These are phyloP conservation scores for Heteromyza rotundicornis DNA, from an alignment of 2,888 invertebrate genomes.

Conservation along the genomic window DNA sequence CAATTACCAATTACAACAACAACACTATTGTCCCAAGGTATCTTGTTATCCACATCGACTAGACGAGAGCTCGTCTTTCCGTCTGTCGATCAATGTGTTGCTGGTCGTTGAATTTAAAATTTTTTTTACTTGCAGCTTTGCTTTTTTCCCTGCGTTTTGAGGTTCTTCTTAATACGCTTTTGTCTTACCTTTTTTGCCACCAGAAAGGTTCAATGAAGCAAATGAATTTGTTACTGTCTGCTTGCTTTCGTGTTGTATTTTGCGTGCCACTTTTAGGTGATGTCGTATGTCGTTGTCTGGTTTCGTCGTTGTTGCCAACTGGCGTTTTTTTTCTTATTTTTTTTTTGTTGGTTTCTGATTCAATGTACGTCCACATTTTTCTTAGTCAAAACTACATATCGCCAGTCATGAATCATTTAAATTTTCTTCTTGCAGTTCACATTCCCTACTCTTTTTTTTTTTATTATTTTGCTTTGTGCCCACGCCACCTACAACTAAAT, in stretches of 20 bases:
- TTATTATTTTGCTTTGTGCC: no score
- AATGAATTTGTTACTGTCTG: neutral
- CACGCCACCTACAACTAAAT: no score
- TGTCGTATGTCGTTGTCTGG: no score
- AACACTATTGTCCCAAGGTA: neutral
- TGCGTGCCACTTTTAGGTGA: no score
- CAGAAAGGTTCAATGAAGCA: neutral
- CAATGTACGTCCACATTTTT: no score
- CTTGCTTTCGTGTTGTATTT: no score
- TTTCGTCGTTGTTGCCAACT: neutral
- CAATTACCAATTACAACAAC: slow-evolving; percentile 25
- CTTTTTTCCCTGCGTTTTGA: neutral
- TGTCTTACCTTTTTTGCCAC: neutral
- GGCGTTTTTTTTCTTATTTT: neutral
- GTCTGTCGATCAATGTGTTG: no score
- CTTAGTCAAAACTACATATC: no score
- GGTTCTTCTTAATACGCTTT: neutral
- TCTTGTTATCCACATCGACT: neutral
- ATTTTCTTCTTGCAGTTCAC: neutral
- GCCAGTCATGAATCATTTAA: neutral
- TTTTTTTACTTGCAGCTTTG: neutral
- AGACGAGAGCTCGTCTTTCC: no score
- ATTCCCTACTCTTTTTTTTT: no score
- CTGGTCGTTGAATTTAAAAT: no score
- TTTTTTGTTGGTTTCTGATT: neutral